phyloP scores from a whole-genome alignment of 2,888 invertebrate genomes.

The Thereva unica region DNA sequence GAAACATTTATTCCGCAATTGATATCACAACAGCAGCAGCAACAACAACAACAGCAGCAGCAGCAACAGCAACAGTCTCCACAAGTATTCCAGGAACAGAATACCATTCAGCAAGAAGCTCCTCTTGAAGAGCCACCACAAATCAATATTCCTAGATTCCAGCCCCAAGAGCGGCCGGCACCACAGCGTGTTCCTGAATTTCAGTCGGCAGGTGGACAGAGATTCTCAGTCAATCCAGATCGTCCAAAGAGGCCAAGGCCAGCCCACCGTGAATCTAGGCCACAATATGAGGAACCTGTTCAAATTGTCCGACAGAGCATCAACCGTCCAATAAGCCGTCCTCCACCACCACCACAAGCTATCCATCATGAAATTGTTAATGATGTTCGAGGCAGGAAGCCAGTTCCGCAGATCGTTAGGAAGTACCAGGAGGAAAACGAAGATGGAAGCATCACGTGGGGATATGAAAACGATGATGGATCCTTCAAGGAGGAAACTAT shows the following conservation, averaged over 20 bases:
- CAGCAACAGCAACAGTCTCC: constrained; percentile 51
- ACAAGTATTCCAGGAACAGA: constrained; percentile 51
- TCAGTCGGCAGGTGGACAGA: constrained; percentile 45
- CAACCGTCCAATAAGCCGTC: constrained; percentile 52
- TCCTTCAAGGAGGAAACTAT: constrained; percentile 84
- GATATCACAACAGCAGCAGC: constrained; percentile 53
- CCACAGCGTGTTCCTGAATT: constrained; percentile 48
- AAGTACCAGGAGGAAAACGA: constrained; percentile 77
- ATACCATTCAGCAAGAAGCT: constrained; percentile 57
- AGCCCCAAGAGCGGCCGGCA: constrained; percentile 48
- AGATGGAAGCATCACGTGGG: constrained; percentile 81
- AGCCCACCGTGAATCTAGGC: constrained; percentile 58
- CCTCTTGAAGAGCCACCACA: constrained; percentile 48
- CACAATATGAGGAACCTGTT: constrained; percentile 59
- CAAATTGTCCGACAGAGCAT: constrained; percentile 46
- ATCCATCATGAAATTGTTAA: constrained; percentile 52
- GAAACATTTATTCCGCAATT: constrained; percentile 62
- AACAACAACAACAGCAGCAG: constrained; percentile 54
- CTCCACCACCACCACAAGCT: constrained; percentile 52
- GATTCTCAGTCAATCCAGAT: constrained; percentile 48
- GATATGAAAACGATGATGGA: constrained; percentile 86
- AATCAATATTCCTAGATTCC: constrained; percentile 49
- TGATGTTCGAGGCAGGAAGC: constrained; percentile 63
- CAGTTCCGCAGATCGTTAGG: constrained; percentile 71
- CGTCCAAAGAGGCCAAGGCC: constrained; percentile 46